A percentile compares a stretch with the other conserved stretches of the same genome.
Evolutionary conservation across 2,113 vertebrate species (phyloP).

Genomic region (Grammomys surdaster): DNA sequence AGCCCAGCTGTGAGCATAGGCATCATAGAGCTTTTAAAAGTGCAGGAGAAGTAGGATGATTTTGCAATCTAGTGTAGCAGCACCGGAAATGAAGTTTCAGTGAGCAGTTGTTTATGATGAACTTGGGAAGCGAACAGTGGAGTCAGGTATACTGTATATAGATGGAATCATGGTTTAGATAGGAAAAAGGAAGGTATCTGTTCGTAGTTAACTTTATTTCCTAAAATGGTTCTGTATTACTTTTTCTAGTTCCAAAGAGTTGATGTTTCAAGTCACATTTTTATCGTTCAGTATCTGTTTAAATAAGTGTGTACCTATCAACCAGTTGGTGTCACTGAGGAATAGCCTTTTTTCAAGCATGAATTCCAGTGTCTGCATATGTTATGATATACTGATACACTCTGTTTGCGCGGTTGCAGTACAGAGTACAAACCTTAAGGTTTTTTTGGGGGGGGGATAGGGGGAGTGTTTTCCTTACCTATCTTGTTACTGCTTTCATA

Average conservation of each 20-base stretch:
- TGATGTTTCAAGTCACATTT: conserved; percentile 25
- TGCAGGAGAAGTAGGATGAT: neutral
- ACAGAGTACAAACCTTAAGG: neutral
- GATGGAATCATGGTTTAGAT: conserved; percentile 51
- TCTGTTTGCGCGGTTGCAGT: conserved; percentile 63
- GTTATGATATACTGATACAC: conserved; percentile 23
- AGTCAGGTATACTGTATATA: conserved; percentile 57
- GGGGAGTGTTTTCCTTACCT: conserved; percentile 22
- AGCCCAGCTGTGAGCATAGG: conserved; percentile 13
- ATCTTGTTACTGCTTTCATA: conserved; percentile 41
- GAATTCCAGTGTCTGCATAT: neutral
- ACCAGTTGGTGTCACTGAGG: conserved; percentile 62
- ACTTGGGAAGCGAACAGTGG: conserved; percentile 3
- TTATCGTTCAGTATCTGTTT: conserved; percentile 19
- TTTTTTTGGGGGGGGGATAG: too few relatives aligned
- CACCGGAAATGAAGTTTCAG: conserved; percentile 34
- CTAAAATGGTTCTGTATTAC: conserved; percentile 60
- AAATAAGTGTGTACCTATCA: conserved; percentile 36
- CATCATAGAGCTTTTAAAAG: conserved; percentile 62
- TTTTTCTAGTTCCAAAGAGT: conserved; percentile 71
- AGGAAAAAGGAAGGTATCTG: conserved; percentile 60
- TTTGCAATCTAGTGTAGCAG: neutral
- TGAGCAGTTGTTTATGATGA: conserved; percentile 28
- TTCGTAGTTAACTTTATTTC: conserved; percentile 77
- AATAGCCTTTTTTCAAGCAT: conserved; percentile 46